Percentiles rank a stretch among this genome's conserved stretches.
Evolutionary conservation across 1,140 invertebrate genomes (phyloP).

Genomic region (Drosophila repleta): DNA sequence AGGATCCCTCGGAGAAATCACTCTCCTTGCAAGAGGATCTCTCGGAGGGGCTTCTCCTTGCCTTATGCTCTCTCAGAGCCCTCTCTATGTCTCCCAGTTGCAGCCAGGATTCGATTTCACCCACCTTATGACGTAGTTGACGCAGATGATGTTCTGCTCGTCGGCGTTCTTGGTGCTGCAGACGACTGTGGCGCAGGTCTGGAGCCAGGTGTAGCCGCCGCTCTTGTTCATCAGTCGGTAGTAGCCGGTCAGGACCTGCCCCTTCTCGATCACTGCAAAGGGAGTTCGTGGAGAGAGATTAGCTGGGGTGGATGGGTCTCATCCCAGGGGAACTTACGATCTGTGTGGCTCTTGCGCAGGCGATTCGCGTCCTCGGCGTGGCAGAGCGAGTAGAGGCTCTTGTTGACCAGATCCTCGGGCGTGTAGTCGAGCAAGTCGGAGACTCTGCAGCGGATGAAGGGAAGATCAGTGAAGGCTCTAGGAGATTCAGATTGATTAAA

Average conservation of each 20-base stretch:
- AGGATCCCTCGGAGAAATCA: too few relatives aligned
- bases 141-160: slow-evolving; percentile 97
- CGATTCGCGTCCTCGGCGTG: slow-evolving; percentile 97
- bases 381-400: slow-evolving; percentile 96
- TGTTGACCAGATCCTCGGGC: slow-evolving; percentile 96
- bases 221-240: slow-evolving; percentile 97
- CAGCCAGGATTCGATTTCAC: slow-evolving; percentile 2
- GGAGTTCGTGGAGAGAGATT: slow-evolving; percentile 43
- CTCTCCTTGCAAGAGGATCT: too few relatives aligned
- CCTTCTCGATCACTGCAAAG: slow-evolving; percentile 96
- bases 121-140: slow-evolving; percentile 92
- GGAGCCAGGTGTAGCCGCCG: slow-evolving; percentile 97
- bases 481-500: not conserved
- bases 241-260: slow-evolving; percentile 97
- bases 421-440: slow-evolving; percentile 96
- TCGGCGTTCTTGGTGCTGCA: slow-evolving; percentile 97
- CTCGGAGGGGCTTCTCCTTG: too few relatives aligned
- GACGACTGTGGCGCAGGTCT: slow-evolving; percentile 98
- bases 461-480: not conserved
- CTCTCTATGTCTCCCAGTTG: too few relatives aligned
- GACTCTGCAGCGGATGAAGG: slow-evolving; percentile 87
- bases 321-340: slow-evolving; percentile 90
- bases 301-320: not conserved
- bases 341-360: slow-evolving; percentile 95
- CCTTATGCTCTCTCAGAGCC: too few relatives aligned